phyloP scores from a whole-genome alignment of 2,888 invertebrate genomes.

The Lissocephala sabroskyi region DNA sequence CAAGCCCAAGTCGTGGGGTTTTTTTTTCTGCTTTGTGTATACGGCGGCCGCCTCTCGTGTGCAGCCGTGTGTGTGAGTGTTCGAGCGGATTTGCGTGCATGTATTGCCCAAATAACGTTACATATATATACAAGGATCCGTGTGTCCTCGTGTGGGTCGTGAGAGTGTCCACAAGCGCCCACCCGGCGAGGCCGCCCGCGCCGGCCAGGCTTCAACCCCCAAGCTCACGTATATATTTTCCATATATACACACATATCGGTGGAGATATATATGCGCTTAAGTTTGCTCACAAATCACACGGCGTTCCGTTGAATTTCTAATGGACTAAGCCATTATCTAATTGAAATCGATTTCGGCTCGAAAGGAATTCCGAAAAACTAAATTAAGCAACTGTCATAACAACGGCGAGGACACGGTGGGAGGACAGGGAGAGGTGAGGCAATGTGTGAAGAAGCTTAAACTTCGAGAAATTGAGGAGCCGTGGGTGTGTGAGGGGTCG shows the following conservation, averaged over 20 bases:
- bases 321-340: slow-evolving; percentile 41
- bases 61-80: not conserved
- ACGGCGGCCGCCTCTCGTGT: too few species aligned
- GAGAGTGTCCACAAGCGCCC: too few species aligned
- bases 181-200: too few species aligned
- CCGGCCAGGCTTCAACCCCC: too few species aligned
- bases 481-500: too few species aligned
- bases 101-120: not conserved
- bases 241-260: slow-evolving; percentile 7
- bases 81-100: not conserved
- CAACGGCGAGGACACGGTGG: too few species aligned
- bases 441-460: not conserved
- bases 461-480: too few species aligned
- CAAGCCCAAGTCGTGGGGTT: too few species aligned
- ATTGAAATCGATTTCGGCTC: slow-evolving; percentile 53
- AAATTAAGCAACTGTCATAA: slow-evolving; percentile 14
- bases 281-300: slow-evolving; percentile 20
- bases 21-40: too few species aligned
- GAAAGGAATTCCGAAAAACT: slow-evolving; percentile 2
- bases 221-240: slow-evolving; percentile 16
- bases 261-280: slow-evolving; percentile 14
- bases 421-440: not conserved
- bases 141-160: too few species aligned
- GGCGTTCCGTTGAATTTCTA: too few species aligned
- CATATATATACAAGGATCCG: not conserved